Evolutionary conservation across 2,888 invertebrate genomes (phyloP).

Genomic region (Entomobrya proxima): DNA sequence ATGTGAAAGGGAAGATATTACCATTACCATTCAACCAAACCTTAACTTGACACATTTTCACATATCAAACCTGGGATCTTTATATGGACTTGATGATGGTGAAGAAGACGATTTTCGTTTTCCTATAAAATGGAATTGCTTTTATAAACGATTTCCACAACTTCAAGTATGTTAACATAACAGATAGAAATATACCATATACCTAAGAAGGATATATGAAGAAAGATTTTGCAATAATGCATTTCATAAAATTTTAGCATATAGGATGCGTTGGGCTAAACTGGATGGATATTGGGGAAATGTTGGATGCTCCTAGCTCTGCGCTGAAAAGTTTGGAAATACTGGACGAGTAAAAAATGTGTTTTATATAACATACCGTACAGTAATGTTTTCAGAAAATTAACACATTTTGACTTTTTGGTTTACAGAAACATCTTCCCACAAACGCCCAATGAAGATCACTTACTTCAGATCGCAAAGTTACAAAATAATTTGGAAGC

Average conservation of each 20-base stretch:
- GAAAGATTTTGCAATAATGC: background rate
- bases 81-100: constrained; percentile 18
- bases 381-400: background rate
- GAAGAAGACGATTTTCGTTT: constrained; percentile 34
- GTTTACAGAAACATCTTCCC: constrained; percentile 50
- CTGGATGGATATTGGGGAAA: constrained; percentile 21
- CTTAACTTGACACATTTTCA: constrained; percentile 3
- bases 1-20: background rate
- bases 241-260: constrained; percentile 10
- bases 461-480: background rate
- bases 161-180: constrained; percentile 8
- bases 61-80: constrained; percentile 31
- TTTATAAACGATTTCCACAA: constrained; percentile 35
- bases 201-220: background rate
- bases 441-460: constrained; percentile 49
- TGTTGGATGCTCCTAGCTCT: background rate
- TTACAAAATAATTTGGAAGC: constrained; percentile 7
- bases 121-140: constrained; percentile 32
- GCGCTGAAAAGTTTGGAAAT: constrained; percentile 49
- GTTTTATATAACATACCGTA: background rate
- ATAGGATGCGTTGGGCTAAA: constrained; percentile 29
- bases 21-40: background rate
- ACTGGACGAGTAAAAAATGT: constrained; percentile 55
- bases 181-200: no score
- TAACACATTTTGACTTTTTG: background rate